Base-by-base conservation (phyloP, 2,113 vertebrate species). In the Pagrus major region DNA sequence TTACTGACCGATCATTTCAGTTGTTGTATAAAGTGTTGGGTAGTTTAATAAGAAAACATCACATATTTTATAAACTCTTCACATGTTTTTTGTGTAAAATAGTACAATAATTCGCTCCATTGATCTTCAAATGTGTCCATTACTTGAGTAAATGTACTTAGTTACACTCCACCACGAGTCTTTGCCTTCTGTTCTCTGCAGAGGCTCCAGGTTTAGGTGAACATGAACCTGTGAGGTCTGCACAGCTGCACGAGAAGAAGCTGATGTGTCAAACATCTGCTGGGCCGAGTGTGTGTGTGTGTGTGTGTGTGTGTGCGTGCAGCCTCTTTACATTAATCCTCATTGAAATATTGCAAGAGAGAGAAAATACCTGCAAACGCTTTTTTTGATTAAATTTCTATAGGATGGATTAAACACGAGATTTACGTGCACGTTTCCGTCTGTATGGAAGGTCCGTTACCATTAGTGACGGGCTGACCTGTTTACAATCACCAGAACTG, bases 291-390 rank as follows among this genome's bases (percentile, higher is more conserved):
- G 64, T 42, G 42, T 55, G 25, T 42, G 42, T 47, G 65, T 42
- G 65, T 59, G 64, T 63, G 64, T 42, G 42, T 55, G 25, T 42
- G 42, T 47, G 65, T n/a, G 58, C 71, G 71, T 70, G 79, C 58
- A 46, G 35, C 71, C 25, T 56, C 35, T 18, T 58, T 60, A 29
- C 59, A 82, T 81, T 84, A 74, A 87, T 81, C 73, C 78, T 41
- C 14, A 35, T 5, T 84, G 72, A 73, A 71, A 49, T 33, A 29
- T 69, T 71, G 33, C 73, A 58, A 9, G 39, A 69, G 42, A 60
- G 63, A 46, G 54, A 72, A 79, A 75, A 73, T 25, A 63, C 55
- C 75, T 76, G 58, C 15, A 29, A 47, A 33, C 0, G 14, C 1
- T 9, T 69, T 9, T 69, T 33, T 10, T 70, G 65, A 80, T 78